These are phyloP conservation scores for Balearica regulorum DNA, from an alignment of 2,797 vertebrate species.

Conservation along the genomic window DNA sequence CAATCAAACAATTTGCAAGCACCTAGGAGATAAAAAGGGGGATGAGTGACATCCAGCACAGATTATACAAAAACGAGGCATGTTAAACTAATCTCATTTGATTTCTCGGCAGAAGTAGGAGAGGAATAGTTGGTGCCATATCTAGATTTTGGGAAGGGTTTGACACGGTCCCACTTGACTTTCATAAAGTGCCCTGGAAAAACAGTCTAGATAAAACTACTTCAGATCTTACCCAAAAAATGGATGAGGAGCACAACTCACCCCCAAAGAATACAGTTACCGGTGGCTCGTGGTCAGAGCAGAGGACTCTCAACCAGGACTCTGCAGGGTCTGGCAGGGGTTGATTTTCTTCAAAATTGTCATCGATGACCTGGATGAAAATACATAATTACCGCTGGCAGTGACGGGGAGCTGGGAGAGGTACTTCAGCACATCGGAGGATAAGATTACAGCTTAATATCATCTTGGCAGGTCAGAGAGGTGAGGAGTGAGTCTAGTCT, in stretches of 20 bases:
- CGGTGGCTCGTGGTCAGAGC: background rate
- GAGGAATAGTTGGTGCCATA: background rate
- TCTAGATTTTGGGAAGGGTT: background rate
- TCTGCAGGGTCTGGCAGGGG: background rate
- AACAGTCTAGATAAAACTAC: background rate
- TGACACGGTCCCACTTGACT: background rate
- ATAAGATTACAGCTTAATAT: background rate
- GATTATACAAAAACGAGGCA: background rate
- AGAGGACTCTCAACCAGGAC: background rate
- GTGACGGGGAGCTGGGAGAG: background rate
- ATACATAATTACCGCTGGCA: background rate
- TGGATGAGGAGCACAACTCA: background rate
- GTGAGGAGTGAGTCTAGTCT: background rate
- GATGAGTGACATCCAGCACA: background rate
- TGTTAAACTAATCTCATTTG: background rate
- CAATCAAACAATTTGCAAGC: constrained; percentile 27
- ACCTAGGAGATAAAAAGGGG: constrained; percentile 27
- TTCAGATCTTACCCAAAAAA: background rate
- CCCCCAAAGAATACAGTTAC: background rate
- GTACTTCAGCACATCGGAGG: background rate
- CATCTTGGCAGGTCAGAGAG: background rate
- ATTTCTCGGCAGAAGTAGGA: background rate
- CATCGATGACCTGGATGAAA: background rate
- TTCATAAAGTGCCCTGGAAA: background rate
- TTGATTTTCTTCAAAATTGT: background rate